These are phyloP conservation scores for Nicator chloris DNA, from an alignment of 2,113 vertebrate species.

Conservation along the genomic window DNA sequence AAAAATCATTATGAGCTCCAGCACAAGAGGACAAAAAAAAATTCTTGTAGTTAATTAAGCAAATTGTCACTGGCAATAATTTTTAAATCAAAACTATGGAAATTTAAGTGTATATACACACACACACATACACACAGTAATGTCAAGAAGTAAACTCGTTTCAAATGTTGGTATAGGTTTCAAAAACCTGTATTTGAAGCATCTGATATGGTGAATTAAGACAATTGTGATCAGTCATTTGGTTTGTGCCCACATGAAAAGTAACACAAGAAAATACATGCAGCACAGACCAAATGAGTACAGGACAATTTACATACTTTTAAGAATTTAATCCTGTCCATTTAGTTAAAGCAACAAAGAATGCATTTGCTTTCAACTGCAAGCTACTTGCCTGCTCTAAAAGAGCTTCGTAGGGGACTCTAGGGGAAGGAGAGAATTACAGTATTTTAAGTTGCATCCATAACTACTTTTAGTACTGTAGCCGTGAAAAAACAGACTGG, in stretches of 20 bases:
- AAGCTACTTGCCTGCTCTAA: background rate
- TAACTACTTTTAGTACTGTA: background rate
- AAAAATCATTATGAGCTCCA: background rate
- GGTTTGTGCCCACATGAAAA: background rate
- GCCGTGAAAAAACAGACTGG: background rate
- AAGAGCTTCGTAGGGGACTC: background rate
- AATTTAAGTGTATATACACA: background rate
- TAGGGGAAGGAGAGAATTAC: background rate
- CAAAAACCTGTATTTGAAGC: background rate
- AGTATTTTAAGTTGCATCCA: background rate
- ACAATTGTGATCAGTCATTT: background rate
- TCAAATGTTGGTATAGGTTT: background rate
- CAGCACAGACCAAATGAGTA: background rate
- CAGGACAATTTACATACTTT: background rate
- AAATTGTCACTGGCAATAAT: background rate
- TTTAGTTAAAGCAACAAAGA: background rate
- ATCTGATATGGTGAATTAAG: background rate
- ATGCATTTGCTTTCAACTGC: background rate
- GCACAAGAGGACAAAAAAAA: background rate
- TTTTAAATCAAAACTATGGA: background rate
- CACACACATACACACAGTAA: background rate
- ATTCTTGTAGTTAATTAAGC: background rate
- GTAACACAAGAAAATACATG: background rate
- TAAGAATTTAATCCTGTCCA: background rate
- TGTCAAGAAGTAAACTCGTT: background rate